phyloP scores from a whole-genome alignment of 2,797 vertebrate genomes.

The Sebastes trivittatus region DNA sequence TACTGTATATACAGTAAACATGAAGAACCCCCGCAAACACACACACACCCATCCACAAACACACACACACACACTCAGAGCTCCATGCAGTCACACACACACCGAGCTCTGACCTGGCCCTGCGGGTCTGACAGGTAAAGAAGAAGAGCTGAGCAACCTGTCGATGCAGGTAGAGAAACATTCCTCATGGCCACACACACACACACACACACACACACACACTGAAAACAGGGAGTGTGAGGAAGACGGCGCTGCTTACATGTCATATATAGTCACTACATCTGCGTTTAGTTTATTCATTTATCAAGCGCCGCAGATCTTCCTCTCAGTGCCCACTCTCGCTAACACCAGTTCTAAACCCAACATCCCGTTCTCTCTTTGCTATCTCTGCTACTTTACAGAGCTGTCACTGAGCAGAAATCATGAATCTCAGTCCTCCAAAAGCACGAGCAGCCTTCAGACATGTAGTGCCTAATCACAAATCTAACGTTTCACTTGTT shows the following conservation, averaged over 20 bases:
- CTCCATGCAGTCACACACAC: background rate
- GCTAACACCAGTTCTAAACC: conserved; percentile 23
- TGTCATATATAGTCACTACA: background rate
- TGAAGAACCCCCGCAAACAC: background rate
- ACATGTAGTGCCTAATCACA: conserved; percentile 60
- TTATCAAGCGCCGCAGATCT: conserved; percentile 36
- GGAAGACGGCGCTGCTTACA: background rate
- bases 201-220: conserved; percentile 8
- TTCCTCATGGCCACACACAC: conserved; percentile 56
- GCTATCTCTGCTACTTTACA: conserved; percentile 46
- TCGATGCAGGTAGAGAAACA: conserved; percentile 74
- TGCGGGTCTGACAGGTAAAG: conserved; percentile 70
- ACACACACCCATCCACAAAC: background rate
- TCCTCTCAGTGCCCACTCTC: conserved; percentile 31
- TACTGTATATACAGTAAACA: conserved; percentile 40
- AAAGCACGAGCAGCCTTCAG: conserved; percentile 54
- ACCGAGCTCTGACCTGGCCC: conserved; percentile 59
- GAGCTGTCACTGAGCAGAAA: conserved; percentile 39
- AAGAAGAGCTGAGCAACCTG: conserved; percentile 71
- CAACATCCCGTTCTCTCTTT: background rate
- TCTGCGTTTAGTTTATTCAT: conserved; percentile 12
- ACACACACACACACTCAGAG: background rate
- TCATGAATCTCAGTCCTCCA: conserved; percentile 55
- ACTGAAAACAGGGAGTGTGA: background rate
- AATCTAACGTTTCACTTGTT: conserved; percentile 74